Evolutionary conservation across 2,113 vertebrate genomes (phyloP).

Genomic region (Calyptommatus sinebrachiatus): DNA sequence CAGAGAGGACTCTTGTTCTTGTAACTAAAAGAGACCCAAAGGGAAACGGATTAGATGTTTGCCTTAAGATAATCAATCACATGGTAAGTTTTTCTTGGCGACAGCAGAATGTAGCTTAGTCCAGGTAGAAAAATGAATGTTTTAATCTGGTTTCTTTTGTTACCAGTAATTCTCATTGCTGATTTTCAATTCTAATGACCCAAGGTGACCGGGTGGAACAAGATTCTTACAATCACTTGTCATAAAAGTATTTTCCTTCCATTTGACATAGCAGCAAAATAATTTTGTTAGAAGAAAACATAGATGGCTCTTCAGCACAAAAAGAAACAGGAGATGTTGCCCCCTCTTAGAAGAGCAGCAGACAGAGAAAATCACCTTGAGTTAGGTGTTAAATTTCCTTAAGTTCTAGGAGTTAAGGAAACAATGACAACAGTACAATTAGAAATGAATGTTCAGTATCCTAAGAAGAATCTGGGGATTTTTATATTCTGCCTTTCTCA

Average conservation of each 20-base stretch:
- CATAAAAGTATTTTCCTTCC: neutral
- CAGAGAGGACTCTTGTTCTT: neutral
- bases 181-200: neutral
- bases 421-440: neutral
- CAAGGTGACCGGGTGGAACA: neutral
- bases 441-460: neutral
- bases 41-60: neutral
- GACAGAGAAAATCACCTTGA: neutral
- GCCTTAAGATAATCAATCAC: neutral
- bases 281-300: neutral
- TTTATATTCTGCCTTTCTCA: too few relatives aligned
- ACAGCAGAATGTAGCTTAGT: neutral
- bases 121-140: neutral
- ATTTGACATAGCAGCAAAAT: neutral
- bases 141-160: neutral
- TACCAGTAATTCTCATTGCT: neutral
- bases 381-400: neutral
- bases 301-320: neutral
- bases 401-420: neutral
- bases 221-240: neutral
- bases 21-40: neutral
- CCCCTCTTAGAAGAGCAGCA: neutral
- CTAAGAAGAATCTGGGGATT: neutral
- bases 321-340: neutral
- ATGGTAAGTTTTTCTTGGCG: neutral